phyloP scores from a whole-genome alignment of 2,113 vertebrate genomes.

The Asarcornis scutulata region DNA sequence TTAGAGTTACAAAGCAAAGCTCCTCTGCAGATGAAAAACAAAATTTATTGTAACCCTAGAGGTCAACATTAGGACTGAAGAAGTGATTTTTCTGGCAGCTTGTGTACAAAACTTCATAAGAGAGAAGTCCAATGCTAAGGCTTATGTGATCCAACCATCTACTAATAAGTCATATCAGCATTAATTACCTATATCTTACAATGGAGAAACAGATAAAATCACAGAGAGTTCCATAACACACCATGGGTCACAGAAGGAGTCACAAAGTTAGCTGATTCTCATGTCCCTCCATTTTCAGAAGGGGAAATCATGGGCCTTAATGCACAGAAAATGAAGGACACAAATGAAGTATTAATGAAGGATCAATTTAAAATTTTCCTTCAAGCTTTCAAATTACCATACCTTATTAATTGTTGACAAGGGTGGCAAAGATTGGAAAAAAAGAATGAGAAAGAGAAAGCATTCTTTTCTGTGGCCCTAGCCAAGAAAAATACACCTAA shows the following conservation, averaged over 20 bases:
- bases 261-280: background rate
- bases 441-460: background rate
- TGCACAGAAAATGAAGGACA: background rate
- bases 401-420: background rate
- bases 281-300: background rate
- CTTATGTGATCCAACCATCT: background rate
- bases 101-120: background rate
- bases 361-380: background rate
- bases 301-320: background rate
- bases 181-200: background rate
- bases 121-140: background rate
- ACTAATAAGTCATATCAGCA: background rate
- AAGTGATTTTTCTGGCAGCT: background rate
- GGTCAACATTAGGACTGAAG: background rate
- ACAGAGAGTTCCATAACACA: background rate
- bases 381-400: background rate
- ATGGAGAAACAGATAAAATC: background rate
- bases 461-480: background rate
- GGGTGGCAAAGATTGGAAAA: background rate
- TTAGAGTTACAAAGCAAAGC: background rate
- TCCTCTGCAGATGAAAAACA: background rate
- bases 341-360: background rate
- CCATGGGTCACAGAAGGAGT: background rate
- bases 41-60: background rate
- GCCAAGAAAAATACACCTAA: constrained; percentile 49